Conservation (phyloP, 2,797 vertebrate genomes). For the Cheirogaleus major region DNA sequence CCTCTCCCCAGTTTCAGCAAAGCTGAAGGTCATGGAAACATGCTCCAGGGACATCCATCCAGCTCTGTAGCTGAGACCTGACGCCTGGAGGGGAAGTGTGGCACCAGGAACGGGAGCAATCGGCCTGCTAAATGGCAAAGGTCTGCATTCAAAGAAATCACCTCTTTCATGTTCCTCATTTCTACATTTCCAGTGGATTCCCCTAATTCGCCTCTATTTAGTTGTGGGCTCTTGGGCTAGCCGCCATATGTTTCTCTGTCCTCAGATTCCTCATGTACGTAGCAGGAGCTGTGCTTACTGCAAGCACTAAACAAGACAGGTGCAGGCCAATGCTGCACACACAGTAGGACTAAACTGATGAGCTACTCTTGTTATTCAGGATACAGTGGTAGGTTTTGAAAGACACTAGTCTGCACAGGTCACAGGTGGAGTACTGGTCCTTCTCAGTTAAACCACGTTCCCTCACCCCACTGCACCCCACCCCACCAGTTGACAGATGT, state of each 20-base stretch:
- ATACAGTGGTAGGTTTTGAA: neutral
- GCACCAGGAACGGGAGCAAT: neutral
- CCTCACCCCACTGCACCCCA: too few relatives aligned
- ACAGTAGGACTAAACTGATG: neutral
- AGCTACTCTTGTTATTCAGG: neutral
- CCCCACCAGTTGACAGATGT: neutral
- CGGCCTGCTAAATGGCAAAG: neutral
- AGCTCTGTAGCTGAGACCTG: neutral
- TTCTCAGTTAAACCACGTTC: neutral
- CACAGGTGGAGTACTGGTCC: neutral
- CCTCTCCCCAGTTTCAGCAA: neutral
- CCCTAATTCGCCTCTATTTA: neutral
- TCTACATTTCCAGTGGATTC: neutral
- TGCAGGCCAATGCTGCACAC: too few relatives aligned
- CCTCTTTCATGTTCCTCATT: rapidly evolving
- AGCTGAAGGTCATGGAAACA: neutral
- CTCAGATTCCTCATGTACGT: neutral
- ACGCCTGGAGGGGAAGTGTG: neutral
- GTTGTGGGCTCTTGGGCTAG: neutral
- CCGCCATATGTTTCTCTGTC: rapidly evolving
- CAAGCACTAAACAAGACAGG: neutral
- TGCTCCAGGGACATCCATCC: neutral
- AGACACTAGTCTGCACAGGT: neutral
- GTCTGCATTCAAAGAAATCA: neutral
- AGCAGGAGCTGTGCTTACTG: too few relatives aligned